Percentiles rank a stretch among this genome's conserved stretches.
Conservation (phyloP, 2,888 invertebrate genomes). For the Elmis aenea region DNA sequence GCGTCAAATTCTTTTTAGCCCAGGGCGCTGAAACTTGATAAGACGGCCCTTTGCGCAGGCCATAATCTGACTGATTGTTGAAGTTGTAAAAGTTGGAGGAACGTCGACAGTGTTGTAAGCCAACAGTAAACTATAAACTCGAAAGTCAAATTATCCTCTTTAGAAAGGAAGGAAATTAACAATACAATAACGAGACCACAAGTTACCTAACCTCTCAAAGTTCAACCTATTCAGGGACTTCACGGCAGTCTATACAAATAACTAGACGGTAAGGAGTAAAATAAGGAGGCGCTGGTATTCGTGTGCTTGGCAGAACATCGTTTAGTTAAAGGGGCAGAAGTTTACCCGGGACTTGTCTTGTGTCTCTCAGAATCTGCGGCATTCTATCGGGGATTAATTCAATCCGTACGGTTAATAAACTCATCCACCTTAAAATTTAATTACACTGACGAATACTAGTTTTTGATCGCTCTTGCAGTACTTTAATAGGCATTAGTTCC, state of each 20-base stretch:
- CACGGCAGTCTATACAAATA: conserved; percentile 27
- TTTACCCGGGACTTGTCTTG: conserved; percentile 17
- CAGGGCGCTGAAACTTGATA: too few relatives aligned
- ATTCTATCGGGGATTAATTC: conserved; percentile 24
- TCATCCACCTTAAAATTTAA: too few relatives aligned
- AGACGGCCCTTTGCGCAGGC: too few relatives aligned
- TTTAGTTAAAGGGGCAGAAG: conserved; percentile 24
- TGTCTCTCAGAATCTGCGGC: conserved; percentile 23
- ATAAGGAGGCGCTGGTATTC: conserved; percentile 21
- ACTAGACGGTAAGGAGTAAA: conserved; percentile 26
- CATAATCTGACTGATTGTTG: too few relatives aligned
- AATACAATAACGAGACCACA: conserved; percentile 29
- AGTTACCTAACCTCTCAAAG: conserved; percentile 28
- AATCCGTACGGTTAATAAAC: conserved; percentile 15
- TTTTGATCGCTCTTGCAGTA: too few relatives aligned
- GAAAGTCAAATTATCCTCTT: conserved; percentile 23
- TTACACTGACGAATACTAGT: too few relatives aligned
- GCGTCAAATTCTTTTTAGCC: too few relatives aligned
- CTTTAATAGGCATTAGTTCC: too few relatives aligned
- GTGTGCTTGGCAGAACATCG: conserved; percentile 25
- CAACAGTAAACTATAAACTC: conserved; percentile 16
- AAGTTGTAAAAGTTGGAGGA: too few relatives aligned
- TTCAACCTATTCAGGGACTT: conserved; percentile 25
- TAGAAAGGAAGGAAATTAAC: conserved; percentile 23
- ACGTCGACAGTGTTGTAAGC: conserved; percentile 13